These are phyloP conservation scores for Thereva unica DNA, from an alignment of 2,888 invertebrate genomes.

Conservation along the genomic window DNA sequence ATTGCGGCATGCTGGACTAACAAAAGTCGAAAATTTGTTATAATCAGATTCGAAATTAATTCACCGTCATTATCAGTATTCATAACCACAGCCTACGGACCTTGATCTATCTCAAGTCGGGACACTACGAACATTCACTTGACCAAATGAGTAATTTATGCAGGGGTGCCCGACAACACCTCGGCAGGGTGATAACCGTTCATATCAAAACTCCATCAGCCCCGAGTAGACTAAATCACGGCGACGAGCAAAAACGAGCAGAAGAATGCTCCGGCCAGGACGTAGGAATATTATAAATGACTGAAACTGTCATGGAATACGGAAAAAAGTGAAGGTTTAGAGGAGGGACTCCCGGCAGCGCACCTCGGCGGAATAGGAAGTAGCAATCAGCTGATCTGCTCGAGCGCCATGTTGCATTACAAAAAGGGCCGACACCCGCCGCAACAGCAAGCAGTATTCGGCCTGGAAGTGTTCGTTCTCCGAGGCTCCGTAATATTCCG, in stretches of 20 bases:
- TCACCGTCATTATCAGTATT: constrained; percentile 37
- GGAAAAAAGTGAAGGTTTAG: constrained; percentile 37
- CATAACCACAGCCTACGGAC: constrained; percentile 35
- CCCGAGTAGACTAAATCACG: constrained; percentile 23
- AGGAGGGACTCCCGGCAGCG: constrained; percentile 27
- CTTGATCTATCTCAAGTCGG: constrained; percentile 41
- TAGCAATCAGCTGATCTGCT: constrained; percentile 41
- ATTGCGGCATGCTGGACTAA: neutral
- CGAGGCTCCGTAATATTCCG: constrained; percentile 12
- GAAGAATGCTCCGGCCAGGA: constrained; percentile 2
- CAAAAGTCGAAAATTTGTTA: constrained; percentile 24
- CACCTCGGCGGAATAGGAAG: constrained; percentile 30
- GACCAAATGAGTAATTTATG: constrained; percentile 43
- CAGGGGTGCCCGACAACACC: constrained; percentile 34
- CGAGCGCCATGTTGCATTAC: constrained; percentile 40
- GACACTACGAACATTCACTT: constrained; percentile 41
- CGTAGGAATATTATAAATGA: constrained; percentile 41
- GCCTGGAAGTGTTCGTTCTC: constrained; percentile 26
- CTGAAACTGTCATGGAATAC: constrained; percentile 41
- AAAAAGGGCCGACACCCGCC: constrained; percentile 40
- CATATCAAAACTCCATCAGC: constrained; percentile 21
- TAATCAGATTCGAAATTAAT: constrained; percentile 35
- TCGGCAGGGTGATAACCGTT: constrained; percentile 16
- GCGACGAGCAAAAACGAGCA: neutral
- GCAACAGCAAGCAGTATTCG: constrained; percentile 12